Evolutionary conservation across 2,888 invertebrate genomes (phyloP).

Genomic region (Prostheceraeus crozeri): DNA sequence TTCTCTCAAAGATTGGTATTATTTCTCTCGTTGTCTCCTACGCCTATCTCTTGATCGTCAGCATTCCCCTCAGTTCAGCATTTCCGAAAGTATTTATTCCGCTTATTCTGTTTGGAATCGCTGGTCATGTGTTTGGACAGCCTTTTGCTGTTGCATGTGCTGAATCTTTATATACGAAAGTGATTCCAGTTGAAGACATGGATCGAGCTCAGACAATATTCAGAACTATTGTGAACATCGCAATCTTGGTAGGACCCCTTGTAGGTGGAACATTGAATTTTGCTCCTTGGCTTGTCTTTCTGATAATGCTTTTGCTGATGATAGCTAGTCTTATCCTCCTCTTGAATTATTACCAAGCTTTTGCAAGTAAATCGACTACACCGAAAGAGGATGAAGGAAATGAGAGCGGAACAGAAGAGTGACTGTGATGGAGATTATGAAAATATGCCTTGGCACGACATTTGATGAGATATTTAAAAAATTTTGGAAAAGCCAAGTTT

Average conservation of each 20-base stretch:
- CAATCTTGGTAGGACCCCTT: constrained; percentile 31
- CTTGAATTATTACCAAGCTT: too few species aligned
- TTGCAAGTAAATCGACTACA: too few species aligned
- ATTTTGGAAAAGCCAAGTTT: too few species aligned
- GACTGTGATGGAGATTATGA: too few species aligned
- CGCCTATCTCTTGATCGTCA: constrained; percentile 1
- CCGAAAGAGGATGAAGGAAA: too few species aligned
- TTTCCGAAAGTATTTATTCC: constrained; percentile 23
- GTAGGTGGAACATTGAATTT: constrained; percentile 28
- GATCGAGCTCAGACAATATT: constrained; percentile 30
- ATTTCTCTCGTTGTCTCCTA: constrained; percentile 24
- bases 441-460: too few species aligned
- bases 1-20: constrained; percentile 26
- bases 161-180: constrained; percentile 34
- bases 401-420: too few species aligned
- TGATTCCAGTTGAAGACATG: constrained; percentile 31
- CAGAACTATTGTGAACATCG: constrained; percentile 28
- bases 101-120: constrained; percentile 9
- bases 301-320: constrained; percentile 28
- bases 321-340: background rate
- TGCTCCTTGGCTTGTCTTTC: constrained; percentile 26
- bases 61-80: constrained; percentile 25
- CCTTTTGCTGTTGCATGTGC: constrained; percentile 33
- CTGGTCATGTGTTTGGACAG: constrained; percentile 26
- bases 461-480: too few species aligned